Percentiles rank a stretch among this genome's conserved stretches.
Conservation (phyloP, 2,888 invertebrate species). For the Coelogynopora nodosa region DNA sequence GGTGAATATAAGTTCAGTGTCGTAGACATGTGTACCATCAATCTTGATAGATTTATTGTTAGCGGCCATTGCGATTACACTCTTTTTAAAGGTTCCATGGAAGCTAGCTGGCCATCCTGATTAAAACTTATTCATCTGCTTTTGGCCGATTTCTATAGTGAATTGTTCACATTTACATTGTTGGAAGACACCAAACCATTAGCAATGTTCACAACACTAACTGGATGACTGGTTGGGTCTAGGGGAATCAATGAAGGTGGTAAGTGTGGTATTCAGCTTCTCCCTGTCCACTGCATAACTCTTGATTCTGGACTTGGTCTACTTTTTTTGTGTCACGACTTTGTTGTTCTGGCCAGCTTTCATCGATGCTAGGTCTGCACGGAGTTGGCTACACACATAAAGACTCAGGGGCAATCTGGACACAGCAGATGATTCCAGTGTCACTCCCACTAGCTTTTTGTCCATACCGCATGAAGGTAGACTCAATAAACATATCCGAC, state of each 20-base stretch:
- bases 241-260: neutral
- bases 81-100: neutral
- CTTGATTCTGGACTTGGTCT: neutral
- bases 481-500: too few relatives aligned
- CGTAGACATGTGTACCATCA: slow-evolving; percentile 1
- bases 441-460: too few relatives aligned
- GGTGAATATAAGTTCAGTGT: slow-evolving; percentile 16
- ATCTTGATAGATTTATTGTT: slow-evolving; percentile 27
- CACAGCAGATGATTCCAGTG: too few relatives aligned
- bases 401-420: neutral
- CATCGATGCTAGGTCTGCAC: neutral
- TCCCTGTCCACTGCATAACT: neutral
- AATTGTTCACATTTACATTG: slow-evolving; percentile 4
- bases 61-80: neutral
- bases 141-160: slow-evolving; percentile 24
- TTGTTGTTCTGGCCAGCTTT: neutral
- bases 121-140: slow-evolving; percentile 22
- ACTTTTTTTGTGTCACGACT: neutral
- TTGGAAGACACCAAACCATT: slow-evolving; percentile 18
- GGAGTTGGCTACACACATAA: neutral
- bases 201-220: slow-evolving; percentile 15
- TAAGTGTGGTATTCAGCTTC: neutral
- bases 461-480: neutral
- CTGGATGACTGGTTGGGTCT: neutral
- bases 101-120: neutral